Evolutionary conservation across 2,888 invertebrate genomes (phyloP).

Genomic region (Acleris laterana): DNA sequence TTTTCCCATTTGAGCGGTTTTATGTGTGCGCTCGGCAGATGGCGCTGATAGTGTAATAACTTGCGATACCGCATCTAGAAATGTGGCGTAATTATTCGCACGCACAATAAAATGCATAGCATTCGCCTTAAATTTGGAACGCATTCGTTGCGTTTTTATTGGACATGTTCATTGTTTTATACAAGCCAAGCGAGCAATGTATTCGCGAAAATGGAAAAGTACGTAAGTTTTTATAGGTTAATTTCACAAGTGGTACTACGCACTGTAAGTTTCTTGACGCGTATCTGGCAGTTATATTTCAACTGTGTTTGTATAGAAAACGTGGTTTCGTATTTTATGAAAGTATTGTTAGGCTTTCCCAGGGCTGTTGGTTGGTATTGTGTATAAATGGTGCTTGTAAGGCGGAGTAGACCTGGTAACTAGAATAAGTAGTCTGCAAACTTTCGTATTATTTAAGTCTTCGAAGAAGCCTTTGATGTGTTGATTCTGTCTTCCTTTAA

Average conservation of each 20-base stretch:
- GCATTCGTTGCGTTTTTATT: constrained; percentile 37
- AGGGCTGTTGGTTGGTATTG: constrained; percentile 27
- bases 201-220: constrained; percentile 14
- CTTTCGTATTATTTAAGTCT: background rate
- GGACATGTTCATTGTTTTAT: constrained; percentile 12
- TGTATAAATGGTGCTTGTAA: constrained; percentile 29
- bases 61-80: constrained; percentile 70
- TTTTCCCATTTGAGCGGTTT: constrained; percentile 82
- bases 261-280: constrained; percentile 36
- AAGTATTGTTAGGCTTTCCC: constrained; percentile 35
- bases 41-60: constrained; percentile 69
- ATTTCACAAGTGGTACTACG: constrained; percentile 43
- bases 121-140: constrained; percentile 34
- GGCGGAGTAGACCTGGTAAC: background rate
- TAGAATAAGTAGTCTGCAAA: constrained; percentile 4
- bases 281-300: constrained; percentile 33
- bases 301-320: constrained; percentile 33
- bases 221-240: constrained; percentile 34
- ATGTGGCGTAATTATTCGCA: constrained; percentile 79
- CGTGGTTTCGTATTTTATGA: constrained; percentile 37
- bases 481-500: too few relatives aligned
- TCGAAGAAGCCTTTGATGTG: too few relatives aligned
- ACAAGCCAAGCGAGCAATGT: constrained; percentile 2
- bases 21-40: constrained; percentile 75
- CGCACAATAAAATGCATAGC: constrained; percentile 64